Conservation (phyloP, 2,113 vertebrate genomes). For the Pionites leucogaster region DNA sequence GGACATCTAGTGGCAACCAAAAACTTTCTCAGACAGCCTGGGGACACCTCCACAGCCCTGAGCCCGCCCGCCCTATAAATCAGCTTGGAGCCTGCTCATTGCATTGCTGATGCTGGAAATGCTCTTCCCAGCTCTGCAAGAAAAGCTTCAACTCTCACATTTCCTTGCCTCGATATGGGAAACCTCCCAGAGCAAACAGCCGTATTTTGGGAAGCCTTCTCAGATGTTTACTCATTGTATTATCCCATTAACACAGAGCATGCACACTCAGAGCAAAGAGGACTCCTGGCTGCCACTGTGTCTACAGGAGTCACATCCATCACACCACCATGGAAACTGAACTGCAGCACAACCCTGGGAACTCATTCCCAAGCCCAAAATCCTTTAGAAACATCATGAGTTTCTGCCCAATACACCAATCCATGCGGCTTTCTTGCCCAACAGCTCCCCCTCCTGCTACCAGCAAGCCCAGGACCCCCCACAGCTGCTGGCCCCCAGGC, state of each 20-base stretch:
- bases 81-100: neutral
- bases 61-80: accelerated
- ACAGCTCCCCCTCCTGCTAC: neutral
- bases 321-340: neutral
- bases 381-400: neutral
- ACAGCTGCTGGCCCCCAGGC: neutral
- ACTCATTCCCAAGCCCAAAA: neutral
- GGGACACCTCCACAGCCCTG: neutral
- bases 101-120: neutral
- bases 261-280: accelerated
- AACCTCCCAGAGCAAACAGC: neutral
- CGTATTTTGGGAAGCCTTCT: neutral
- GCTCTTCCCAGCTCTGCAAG: neutral
- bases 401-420: neutral
- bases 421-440: accelerated
- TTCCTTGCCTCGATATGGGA: neutral
- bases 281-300: neutral
- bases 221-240: accelerated
- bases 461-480: accelerated
- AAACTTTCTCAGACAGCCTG: neutral
- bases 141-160: neutral
- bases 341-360: neutral
- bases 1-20: constrained; percentile 61
- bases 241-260: accelerated
- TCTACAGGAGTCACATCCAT: accelerated